Percentiles rank a stretch among this genome's conserved stretches.
These are phyloP conservation scores for Choloepus didactylus DNA, from an alignment of 2,797 vertebrate species.

Conservation along the genomic window DNA sequence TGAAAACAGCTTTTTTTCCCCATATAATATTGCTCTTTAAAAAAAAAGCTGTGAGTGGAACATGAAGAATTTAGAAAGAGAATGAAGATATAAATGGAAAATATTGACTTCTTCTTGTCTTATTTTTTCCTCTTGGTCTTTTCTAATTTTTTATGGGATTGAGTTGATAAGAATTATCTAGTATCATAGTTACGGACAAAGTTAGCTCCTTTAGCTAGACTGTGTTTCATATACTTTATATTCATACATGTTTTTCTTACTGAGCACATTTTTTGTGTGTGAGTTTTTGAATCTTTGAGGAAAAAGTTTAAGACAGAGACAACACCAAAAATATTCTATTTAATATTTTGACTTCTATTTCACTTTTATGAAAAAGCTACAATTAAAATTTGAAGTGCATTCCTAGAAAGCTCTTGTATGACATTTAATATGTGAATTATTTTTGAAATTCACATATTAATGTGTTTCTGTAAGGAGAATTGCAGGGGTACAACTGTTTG, in stretches of 20 bases:
- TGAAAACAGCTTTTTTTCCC: constrained; percentile 34
- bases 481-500: constrained; percentile 1
- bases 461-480: constrained; percentile 53
- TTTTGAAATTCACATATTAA: constrained; percentile 44
- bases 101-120: constrained; percentile 30
- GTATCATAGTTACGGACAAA: background rate
- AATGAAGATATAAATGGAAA: constrained; percentile 54
- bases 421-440: constrained; percentile 53
- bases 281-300: constrained; percentile 52
- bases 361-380: constrained; percentile 42
- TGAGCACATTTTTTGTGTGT: constrained; percentile 30
- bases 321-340: background rate
- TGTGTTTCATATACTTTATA: constrained; percentile 28
- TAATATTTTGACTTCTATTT: constrained; percentile 58
- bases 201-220: constrained; percentile 35
- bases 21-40: constrained; percentile 19
- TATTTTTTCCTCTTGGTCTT: background rate
- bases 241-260: background rate
- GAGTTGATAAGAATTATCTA: background rate
- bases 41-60: background rate
- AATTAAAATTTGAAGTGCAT: constrained; percentile 62
- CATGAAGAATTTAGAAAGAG: constrained; percentile 29
- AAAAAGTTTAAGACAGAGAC: constrained; percentile 21
- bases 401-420: constrained; percentile 54
- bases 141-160: constrained; percentile 6